phyloP scores from a whole-genome alignment of 2,113 vertebrate genomes.

The Pterocles orientalis region DNA sequence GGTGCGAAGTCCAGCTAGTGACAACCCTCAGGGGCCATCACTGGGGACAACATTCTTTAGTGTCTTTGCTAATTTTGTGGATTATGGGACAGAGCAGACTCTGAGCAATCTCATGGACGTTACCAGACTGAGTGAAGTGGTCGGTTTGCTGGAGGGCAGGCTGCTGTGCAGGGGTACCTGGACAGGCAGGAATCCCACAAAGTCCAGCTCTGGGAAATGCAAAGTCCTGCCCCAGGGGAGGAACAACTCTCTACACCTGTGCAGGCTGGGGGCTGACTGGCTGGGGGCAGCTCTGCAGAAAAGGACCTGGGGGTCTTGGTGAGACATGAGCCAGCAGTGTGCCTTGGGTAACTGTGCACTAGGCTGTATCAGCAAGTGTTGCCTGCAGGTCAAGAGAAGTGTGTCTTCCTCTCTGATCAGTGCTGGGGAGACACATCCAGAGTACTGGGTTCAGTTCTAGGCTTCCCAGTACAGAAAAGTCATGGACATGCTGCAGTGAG shows the following conservation, averaged over 20 bases:
- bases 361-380: neutral
- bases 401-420: neutral
- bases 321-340: neutral
- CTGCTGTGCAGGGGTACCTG: neutral
- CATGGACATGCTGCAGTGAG: neutral
- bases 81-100: neutral
- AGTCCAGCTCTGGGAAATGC: neutral
- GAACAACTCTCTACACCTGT: neutral
- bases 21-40: accelerated
- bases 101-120: neutral
- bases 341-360: neutral
- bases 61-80: neutral
- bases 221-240: neutral
- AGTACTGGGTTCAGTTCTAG: neutral
- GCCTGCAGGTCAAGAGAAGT: neutral
- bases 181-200: neutral
- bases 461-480: neutral
- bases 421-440: neutral
- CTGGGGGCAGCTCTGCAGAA: neutral
- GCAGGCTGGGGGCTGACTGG: neutral
- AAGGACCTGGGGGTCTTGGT: neutral
- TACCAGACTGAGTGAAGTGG: neutral
- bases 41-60: neutral
- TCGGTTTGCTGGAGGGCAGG: neutral
- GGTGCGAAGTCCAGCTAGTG: neutral